Percentiles rank a stretch among this genome's conserved stretches.
Conservation (phyloP, 2,888 invertebrate genomes). For the Chrysolina oricalcia region DNA sequence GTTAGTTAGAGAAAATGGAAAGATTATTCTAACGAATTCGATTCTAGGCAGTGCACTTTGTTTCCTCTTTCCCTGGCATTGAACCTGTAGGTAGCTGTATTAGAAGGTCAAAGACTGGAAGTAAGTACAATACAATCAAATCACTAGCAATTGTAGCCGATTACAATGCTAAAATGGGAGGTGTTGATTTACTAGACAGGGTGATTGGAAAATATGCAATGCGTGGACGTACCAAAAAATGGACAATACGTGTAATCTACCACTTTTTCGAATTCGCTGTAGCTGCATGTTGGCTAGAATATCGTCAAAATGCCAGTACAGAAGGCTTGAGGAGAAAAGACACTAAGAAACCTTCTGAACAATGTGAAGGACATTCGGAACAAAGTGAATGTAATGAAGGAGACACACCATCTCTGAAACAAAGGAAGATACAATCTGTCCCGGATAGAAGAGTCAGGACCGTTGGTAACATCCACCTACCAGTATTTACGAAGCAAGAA, state of each 20-base stretch:
- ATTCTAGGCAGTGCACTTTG: conserved; percentile 37
- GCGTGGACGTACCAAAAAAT: conserved; percentile 13
- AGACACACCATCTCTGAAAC: conserved; percentile 4
- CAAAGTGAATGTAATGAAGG: conserved; percentile 12
- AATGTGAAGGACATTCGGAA: conserved; percentile 6
- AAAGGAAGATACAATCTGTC: neutral
- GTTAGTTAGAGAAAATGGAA: conserved; percentile 30
- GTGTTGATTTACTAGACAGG: conserved; percentile 38
- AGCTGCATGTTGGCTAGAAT: conserved; percentile 12
- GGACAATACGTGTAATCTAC: conserved; percentile 12
- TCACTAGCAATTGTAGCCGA: too few relatives aligned
- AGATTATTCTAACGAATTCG: conserved; percentile 34
- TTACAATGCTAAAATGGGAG: conserved; percentile 36
- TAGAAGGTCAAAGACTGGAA: conserved; percentile 30
- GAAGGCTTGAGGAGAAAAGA: conserved; percentile 22
- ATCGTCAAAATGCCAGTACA: conserved; percentile 12
- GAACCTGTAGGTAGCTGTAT: conserved; percentile 35
- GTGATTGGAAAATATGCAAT: conserved; percentile 34
- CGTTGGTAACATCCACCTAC: conserved; percentile 21
- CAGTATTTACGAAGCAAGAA: conserved; percentile 24
- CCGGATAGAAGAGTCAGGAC: conserved; percentile 13
- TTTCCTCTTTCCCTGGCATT: conserved; percentile 33
- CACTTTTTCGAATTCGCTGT: conserved; percentile 6
- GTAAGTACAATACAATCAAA: too few relatives aligned
- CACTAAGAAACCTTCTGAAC: conserved; percentile 8